Evolutionary conservation across 2,113 vertebrate genomes (phyloP).

Genomic region (Nibea coibor): DNA sequence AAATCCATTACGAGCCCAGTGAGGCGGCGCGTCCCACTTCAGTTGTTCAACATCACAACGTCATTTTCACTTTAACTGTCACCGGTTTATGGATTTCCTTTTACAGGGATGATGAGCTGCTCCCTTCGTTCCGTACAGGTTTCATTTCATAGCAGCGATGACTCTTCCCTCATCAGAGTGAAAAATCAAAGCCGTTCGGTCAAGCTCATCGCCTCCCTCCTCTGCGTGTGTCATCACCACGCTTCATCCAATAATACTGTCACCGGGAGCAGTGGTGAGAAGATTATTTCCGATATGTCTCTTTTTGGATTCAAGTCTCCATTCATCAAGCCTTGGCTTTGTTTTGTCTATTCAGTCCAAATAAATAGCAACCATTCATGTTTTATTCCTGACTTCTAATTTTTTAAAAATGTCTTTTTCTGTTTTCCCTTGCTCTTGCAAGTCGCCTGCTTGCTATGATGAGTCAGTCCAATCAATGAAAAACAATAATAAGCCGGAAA

Average conservation of each 20-base stretch:
- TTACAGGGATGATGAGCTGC: slow-evolving; percentile 24
- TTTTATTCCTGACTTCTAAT: slow-evolving; percentile 10
- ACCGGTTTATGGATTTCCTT: slow-evolving; percentile 41
- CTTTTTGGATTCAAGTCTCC: slow-evolving; percentile 20
- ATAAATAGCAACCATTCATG: neutral
- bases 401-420: neutral
- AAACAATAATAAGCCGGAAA: neutral
- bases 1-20: neutral
- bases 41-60: slow-evolving; percentile 5
- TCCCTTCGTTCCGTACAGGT: slow-evolving; percentile 20
- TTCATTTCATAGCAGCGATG: slow-evolving; percentile 29
- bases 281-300: slow-evolving; percentile 33
- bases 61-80: slow-evolving; percentile 28
- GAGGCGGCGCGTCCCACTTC: neutral
- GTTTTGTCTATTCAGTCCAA: neutral
- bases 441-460: neutral
- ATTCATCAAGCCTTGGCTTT: slow-evolving; percentile 16
- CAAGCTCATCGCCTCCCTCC: slow-evolving; percentile 25
- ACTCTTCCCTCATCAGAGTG: slow-evolving; percentile 37
- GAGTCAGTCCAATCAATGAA: neutral
- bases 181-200: slow-evolving; percentile 20
- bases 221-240: neutral
- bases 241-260: slow-evolving; percentile 17
- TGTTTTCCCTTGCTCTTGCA: slow-evolving; percentile 8
- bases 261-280: neutral